A percentile compares a stretch with the other conserved stretches of the same genome.
Evolutionary conservation across 2,797 vertebrate genomes (phyloP).

Genomic region (Okamejei kenojei): DNA sequence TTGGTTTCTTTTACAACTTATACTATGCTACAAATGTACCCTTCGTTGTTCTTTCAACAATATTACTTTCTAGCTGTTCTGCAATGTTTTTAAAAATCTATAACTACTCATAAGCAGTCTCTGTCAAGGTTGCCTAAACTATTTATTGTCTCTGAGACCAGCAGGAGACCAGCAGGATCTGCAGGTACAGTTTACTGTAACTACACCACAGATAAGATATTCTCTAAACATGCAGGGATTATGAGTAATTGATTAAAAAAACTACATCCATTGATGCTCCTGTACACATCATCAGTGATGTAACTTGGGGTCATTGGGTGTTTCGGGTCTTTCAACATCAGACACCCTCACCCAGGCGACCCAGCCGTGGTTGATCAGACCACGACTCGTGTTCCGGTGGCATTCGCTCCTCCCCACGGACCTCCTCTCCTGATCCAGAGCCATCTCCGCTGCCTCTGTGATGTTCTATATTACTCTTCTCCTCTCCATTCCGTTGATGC

Average conservation of each 20-base stretch:
- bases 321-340: no score
- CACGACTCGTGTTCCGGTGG: no score
- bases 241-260: not conserved
- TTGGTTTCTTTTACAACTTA: not conserved
- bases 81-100: not conserved
- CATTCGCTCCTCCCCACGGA: no score
- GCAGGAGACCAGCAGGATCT: not conserved
- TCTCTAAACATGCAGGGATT: not conserved
- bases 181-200: not conserved
- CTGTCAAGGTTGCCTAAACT: not conserved
- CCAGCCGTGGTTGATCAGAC: no score
- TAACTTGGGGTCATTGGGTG: no score
- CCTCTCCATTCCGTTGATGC: no score
- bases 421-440: no score
- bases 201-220: not conserved
- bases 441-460: no score
- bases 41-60: not conserved
- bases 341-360: no score
- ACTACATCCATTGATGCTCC: no score
- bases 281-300: no score
- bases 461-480: no score
- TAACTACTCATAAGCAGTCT: not conserved
- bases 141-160: not conserved
- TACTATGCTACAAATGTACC: not conserved
- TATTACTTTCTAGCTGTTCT: not conserved